Conservation (phyloP, 1,140 invertebrate species). For the Theocolax elegans region DNA sequence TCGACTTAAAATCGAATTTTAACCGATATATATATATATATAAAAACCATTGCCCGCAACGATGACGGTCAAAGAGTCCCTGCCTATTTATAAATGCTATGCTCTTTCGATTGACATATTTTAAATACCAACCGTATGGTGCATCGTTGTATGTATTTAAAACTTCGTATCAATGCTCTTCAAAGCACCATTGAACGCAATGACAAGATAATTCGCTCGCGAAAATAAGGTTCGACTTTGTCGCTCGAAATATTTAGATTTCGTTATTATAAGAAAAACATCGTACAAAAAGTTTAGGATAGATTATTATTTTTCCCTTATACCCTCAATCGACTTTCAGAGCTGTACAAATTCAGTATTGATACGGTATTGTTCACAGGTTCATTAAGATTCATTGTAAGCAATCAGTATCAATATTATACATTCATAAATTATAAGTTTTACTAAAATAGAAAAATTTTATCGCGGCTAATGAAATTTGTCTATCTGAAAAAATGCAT, state of each 20-base stretch:
- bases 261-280: background rate
- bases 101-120: too few relatives aligned
- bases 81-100: background rate
- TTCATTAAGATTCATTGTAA: too few relatives aligned
- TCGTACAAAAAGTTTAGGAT: background rate
- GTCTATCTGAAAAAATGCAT: too few relatives aligned
- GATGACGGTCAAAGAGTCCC: constrained; percentile 29
- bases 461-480: too few relatives aligned
- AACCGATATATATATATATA: constrained; percentile 17
- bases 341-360: background rate
- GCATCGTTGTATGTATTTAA: background rate
- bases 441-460: too few relatives aligned
- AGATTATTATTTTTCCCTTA: background rate
- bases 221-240: background rate
- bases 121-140: background rate
- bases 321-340: background rate
- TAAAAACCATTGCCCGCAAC: constrained; percentile 32
- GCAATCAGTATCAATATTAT: too few relatives aligned
- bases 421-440: too few relatives aligned
- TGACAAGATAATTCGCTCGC: background rate
- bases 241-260: background rate
- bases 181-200: background rate
- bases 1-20: constrained; percentile 4
- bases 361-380: too few relatives aligned
- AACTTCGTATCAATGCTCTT: background rate